Percentiles rank a stretch among this genome's conserved stretches.
Evolutionary conservation across 2,888 invertebrate species (phyloP).

Genomic region (Melinopterus prodromus): DNA sequence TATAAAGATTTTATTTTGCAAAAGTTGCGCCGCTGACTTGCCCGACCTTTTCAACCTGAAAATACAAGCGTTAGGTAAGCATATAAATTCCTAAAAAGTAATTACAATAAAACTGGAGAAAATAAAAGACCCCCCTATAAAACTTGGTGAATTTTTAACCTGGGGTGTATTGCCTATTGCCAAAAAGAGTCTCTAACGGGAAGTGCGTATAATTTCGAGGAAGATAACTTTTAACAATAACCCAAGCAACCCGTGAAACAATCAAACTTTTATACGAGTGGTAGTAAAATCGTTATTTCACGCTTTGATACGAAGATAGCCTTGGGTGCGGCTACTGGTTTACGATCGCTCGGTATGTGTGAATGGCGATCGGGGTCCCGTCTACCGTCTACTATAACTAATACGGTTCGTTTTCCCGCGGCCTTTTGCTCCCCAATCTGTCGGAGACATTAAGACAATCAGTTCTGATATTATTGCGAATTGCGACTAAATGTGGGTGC

Average conservation of each 20-base stretch:
- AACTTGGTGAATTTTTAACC: no score
- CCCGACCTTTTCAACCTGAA: no score
- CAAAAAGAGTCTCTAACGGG: neutral
- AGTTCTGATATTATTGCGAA: constrained; percentile 53
- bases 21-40: no score
- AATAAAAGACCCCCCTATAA: no score
- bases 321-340: constrained; percentile 40
- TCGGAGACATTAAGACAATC: constrained; percentile 56
- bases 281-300: constrained; percentile 44
- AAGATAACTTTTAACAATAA: neutral
- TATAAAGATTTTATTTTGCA: no score
- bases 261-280: constrained; percentile 45
- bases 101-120: no score
- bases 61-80: no score
- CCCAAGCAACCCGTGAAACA: constrained; percentile 34
- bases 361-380: constrained; percentile 23
- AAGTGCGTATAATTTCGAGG: neutral
- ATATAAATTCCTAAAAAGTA: no score
- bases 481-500: constrained; percentile 50
- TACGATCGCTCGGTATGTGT: constrained; percentile 45
- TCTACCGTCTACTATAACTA: constrained; percentile 47
- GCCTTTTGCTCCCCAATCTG: constrained; percentile 50
- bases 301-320: constrained; percentile 36
- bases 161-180: no score
- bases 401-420: constrained; percentile 52